A percentile compares a stretch with the other conserved stretches of the same genome.
phyloP scores from a whole-genome alignment of 2,888 invertebrate genomes.

The Hololepta plana region DNA sequence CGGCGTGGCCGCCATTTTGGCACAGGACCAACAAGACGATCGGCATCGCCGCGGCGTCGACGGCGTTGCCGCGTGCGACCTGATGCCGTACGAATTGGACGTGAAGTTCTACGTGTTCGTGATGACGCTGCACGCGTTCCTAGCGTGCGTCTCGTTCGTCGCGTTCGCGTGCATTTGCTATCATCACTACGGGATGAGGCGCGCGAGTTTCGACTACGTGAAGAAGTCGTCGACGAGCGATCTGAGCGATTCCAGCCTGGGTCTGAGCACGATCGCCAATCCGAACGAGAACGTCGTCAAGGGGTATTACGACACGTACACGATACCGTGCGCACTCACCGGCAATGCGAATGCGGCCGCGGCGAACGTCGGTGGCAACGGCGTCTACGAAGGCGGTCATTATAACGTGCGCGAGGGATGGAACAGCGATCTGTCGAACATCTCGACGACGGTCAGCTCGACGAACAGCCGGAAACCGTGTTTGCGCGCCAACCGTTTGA shows the following conservation, averaged over 20 bases:
- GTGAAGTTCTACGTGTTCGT: conserved; percentile 31
- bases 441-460: conserved; percentile 34
- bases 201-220: conserved; percentile 21
- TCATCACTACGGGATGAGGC: conserved; percentile 17
- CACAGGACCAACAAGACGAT: too few relatives aligned
- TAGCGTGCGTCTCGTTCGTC: conserved; percentile 28
- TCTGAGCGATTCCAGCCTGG: conserved; percentile 22
- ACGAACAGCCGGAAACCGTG: conserved; percentile 30
- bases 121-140: conserved; percentile 30
- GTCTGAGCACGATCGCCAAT: conserved; percentile 13
- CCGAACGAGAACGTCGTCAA: conserved; percentile 15
- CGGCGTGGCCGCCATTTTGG: conserved; percentile 33
- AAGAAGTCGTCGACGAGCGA: conserved; percentile 25
- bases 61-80: too few relatives aligned
- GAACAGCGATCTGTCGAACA: conserved; percentile 30
- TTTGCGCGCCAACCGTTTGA: conserved; percentile 2
- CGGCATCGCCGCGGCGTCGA: conserved; percentile 3
- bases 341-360: conserved; percentile 10
- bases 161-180: conserved; percentile 25
- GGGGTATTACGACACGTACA: conserved; percentile 22
- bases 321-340: too few relatives aligned
- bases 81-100: conserved; percentile 30
- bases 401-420: conserved; percentile 11
- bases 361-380: conserved; percentile 8
- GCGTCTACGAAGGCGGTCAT: too few relatives aligned